phyloP scores from a whole-genome alignment of 2,797 vertebrate genomes.

The Danio choprae region DNA sequence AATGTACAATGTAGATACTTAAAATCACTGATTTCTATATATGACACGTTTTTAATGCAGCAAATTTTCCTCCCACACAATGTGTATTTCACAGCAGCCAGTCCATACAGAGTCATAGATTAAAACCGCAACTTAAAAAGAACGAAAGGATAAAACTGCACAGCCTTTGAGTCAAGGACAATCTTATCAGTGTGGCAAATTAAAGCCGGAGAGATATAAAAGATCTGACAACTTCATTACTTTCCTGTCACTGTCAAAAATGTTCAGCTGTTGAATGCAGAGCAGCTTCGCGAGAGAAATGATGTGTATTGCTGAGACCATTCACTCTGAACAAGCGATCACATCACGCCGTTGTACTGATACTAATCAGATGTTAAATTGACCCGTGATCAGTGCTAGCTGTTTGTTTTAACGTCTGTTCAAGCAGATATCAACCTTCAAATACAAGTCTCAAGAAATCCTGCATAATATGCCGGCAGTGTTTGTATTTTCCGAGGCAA shows the following conservation, averaged over 20 bases:
- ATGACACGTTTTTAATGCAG: neutral
- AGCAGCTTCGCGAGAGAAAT: slow-evolving; percentile 60
- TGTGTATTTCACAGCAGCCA: slow-evolving; percentile 1
- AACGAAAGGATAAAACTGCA: slow-evolving; percentile 35
- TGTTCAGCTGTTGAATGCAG: slow-evolving; percentile 59
- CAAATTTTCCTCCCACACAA: neutral
- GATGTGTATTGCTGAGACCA: slow-evolving; percentile 41
- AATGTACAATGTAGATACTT: no score
- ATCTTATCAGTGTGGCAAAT: slow-evolving; percentile 48
- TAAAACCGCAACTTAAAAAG: slow-evolving; percentile 21
- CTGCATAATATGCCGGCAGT: slow-evolving; percentile 18
- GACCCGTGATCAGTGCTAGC: neutral
- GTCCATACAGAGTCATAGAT: neutral
- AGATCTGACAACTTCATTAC: slow-evolving; percentile 64
- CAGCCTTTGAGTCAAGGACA: slow-evolving; percentile 64
- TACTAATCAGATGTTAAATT: slow-evolving; percentile 19
- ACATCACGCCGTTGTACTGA: slow-evolving; percentile 31
- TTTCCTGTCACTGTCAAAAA: slow-evolving; percentile 58
- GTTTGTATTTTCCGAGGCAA: neutral
- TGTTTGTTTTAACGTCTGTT: slow-evolving; percentile 4
- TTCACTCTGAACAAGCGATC: slow-evolving; percentile 16
- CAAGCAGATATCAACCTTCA: neutral
- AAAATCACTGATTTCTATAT: neutral
- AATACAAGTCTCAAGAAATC: neutral
- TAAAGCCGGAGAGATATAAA: slow-evolving; percentile 35